A percentile compares a stretch with the other conserved stretches of the same genome.
Conservation (phyloP, 2,888 invertebrate species). For the Dicranocentrus wangi region DNA sequence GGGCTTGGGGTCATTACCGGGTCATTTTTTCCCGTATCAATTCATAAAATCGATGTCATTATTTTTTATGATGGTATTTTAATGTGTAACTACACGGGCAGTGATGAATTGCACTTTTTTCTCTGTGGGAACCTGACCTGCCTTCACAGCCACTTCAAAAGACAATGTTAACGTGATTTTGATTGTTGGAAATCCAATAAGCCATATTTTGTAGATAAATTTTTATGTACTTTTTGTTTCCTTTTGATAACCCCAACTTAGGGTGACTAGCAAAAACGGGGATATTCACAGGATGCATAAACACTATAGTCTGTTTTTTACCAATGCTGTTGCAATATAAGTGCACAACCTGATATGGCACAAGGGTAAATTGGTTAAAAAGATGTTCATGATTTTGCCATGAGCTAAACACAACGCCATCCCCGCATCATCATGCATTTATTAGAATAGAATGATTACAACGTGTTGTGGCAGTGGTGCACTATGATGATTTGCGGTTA, state of each 20-base stretch:
- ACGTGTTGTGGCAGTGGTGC: slow-evolving; percentile 21
- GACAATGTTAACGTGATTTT: too few relatives aligned
- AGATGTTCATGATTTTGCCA: slow-evolving; percentile 29
- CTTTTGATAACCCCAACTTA: too few relatives aligned
- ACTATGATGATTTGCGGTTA: slow-evolving; percentile 55
- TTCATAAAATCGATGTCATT: slow-evolving; percentile 44
- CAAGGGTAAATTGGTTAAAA: slow-evolving; percentile 8
- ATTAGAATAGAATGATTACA: slow-evolving; percentile 17
- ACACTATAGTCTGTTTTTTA: too few relatives aligned
- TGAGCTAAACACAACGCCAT: slow-evolving; percentile 11
- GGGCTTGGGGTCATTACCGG: neutral
- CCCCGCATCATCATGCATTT: slow-evolving; percentile 5
- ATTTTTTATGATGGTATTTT: neutral
- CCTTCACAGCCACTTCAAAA: slow-evolving; percentile 16
- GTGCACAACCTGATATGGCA: neutral
- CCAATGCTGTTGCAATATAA: neutral
- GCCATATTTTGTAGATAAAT: too few relatives aligned
- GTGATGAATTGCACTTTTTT: neutral
- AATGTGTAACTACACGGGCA: too few relatives aligned
- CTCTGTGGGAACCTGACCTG: slow-evolving; percentile 28
- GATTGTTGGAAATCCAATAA: too few relatives aligned
- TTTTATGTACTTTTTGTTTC: too few relatives aligned
- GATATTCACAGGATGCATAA: too few relatives aligned
- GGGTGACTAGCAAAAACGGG: too few relatives aligned
- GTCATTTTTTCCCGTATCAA: slow-evolving; percentile 41